Conservation (phyloP, 1,140 invertebrate species). For the Sipha flava region DNA sequence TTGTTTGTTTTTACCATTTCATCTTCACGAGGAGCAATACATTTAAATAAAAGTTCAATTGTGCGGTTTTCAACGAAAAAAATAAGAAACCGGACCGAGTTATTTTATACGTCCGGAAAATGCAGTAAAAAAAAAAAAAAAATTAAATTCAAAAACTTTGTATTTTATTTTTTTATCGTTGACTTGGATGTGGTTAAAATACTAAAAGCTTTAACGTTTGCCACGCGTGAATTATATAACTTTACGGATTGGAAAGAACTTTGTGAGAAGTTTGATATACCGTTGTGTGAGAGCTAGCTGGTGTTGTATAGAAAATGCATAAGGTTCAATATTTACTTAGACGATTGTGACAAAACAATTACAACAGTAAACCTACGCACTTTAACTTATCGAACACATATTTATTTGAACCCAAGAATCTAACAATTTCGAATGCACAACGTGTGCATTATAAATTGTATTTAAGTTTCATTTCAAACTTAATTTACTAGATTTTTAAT, state of each 20-base stretch:
- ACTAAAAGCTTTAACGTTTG: constrained; percentile 30
- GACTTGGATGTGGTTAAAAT: constrained; percentile 12
- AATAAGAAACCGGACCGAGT: constrained; percentile 8
- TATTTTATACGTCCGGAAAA: constrained; percentile 12
- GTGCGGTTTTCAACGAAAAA: not conserved
- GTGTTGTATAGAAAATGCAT: not conserved
- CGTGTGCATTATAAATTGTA: not conserved
- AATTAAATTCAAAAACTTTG: constrained; percentile 26
- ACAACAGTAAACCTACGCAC: not conserved
- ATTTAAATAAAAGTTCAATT: constrained; percentile 31
- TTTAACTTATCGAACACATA: not conserved
- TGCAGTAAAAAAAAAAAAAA: constrained; percentile 3
- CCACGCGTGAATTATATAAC: constrained; percentile 19
- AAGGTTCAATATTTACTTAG: constrained; percentile 6
- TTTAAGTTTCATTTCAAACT: not conserved
- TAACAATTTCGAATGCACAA: not conserved
- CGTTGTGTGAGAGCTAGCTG: not conserved
- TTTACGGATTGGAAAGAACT: constrained; percentile 23
- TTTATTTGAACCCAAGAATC: not conserved
- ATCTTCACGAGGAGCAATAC: constrained; percentile 18
- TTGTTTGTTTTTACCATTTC: constrained; percentile 12
- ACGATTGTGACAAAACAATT: not conserved
- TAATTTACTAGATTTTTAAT: not conserved
- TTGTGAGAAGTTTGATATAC: not conserved
- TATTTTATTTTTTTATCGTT: constrained; percentile 24